phyloP scores from a whole-genome alignment of 2,113 vertebrate genomes.

The Vanacampus margaritifer region DNA sequence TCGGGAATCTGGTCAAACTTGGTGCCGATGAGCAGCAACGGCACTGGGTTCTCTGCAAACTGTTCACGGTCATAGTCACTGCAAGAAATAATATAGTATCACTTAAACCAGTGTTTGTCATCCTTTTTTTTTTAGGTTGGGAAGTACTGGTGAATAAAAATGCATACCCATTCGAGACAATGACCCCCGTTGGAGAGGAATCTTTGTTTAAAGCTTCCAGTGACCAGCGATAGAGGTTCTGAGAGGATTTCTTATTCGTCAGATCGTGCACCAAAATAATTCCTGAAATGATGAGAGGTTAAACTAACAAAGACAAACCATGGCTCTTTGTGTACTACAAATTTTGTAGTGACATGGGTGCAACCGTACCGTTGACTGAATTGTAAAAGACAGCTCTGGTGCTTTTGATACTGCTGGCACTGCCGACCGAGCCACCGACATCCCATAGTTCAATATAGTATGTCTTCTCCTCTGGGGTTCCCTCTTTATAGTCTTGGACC shows the following conservation, averaged over 20 bases:
- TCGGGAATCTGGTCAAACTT: slow-evolving; percentile 98
- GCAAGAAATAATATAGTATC: slow-evolving; percentile 19
- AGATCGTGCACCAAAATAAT: slow-evolving; percentile 97
- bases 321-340: neutral
- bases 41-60: slow-evolving; percentile 93
- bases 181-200: slow-evolving; percentile 85
- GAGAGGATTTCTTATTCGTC: slow-evolving; percentile 98
- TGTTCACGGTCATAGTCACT: slow-evolving; percentile 95
- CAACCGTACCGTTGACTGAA: slow-evolving; percentile 84
- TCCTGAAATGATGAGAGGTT: slow-evolving; percentile 66
- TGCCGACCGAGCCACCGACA: slow-evolving; percentile 92
- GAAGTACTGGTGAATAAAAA: neutral
- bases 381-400: slow-evolving; percentile 98
- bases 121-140: too few relatives aligned
- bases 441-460: slow-evolving; percentile 97
- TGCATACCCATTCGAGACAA: slow-evolving; percentile 89
- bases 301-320: neutral
- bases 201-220: slow-evolving; percentile 92
- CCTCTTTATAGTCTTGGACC: slow-evolving; percentile 97
- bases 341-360: neutral
- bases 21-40: slow-evolving; percentile 92
- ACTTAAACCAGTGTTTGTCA: too few relatives aligned
- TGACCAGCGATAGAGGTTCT: slow-evolving; percentile 96
- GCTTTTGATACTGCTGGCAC: slow-evolving; percentile 91
- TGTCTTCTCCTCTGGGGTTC: slow-evolving; percentile 95